These are phyloP conservation scores for Sinocyclocheilus anshuiensis DNA, from an alignment of 2,113 vertebrate species.

Conservation along the genomic window DNA sequence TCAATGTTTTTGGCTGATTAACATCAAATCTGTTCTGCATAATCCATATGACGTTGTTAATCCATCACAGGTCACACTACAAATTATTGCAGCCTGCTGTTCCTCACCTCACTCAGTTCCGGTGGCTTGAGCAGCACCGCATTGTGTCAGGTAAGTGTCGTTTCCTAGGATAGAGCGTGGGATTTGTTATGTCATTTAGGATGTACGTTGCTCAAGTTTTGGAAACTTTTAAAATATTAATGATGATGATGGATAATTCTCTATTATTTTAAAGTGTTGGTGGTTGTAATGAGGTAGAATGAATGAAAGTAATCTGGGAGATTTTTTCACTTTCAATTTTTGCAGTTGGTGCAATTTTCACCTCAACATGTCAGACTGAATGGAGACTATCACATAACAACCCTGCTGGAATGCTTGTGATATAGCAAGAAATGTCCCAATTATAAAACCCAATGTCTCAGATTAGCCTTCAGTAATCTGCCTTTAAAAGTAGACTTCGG, in stretches of 20 bases:
- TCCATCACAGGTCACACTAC: slow-evolving; percentile 78
- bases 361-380: background rate
- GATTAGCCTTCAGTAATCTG: background rate
- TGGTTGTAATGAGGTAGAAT: background rate
- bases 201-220: background rate
- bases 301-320: background rate
- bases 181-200: background rate
- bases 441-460: background rate
- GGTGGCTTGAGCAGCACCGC: slow-evolving; percentile 48
- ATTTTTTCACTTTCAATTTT: background rate
- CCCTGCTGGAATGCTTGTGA: background rate
- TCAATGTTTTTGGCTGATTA: slow-evolving; percentile 72
- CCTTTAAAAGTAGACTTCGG: background rate
- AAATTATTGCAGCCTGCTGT: slow-evolving; percentile 69
- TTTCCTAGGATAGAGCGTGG: background rate
- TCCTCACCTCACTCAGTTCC: slow-evolving; percentile 59
- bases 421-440: background rate
- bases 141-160: slow-evolving; percentile 65
- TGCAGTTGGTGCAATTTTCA: background rate
- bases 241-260: background rate
- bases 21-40: slow-evolving; percentile 76
- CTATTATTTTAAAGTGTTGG: background rate
- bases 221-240: background rate
- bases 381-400: background rate
- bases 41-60: slow-evolving; percentile 88